A percentile compares a stretch with the other conserved stretches of the same genome.
Conservation (phyloP, 1,140 invertebrate genomes). For the Drosophila pruinosa region DNA sequence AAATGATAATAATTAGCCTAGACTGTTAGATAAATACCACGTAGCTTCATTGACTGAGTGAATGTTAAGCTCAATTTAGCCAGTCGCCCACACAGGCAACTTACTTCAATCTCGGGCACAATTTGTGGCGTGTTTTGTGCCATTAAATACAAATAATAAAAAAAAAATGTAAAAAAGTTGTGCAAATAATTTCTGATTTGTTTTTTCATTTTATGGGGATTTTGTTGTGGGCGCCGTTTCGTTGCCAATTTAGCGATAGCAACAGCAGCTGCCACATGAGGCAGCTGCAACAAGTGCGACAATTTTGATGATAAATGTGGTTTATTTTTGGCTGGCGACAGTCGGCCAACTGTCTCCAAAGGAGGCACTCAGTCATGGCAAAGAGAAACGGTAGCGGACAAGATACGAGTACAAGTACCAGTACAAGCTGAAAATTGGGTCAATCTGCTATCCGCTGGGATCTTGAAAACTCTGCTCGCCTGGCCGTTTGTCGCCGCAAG, state of each 20-base stretch:
- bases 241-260: conserved; percentile 38
- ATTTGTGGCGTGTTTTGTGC: background rate
- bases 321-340: conserved; percentile 35
- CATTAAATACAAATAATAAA: conserved; percentile 3
- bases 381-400: conserved; percentile 23
- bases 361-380: background rate
- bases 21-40: background rate
- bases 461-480: conserved; percentile 2
- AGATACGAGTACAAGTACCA: conserved; percentile 3
- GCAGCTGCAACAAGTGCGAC: conserved; percentile 49
- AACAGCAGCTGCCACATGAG: conserved; percentile 11
- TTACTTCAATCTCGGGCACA: background rate
- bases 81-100: background rate
- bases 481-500: conserved; percentile 8
- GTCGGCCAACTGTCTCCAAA: conserved; percentile 1
- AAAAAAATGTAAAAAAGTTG: background rate
- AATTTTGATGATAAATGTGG: conserved; percentile 34
- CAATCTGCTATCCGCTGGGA: conserved; percentile 25
- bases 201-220: background rate
- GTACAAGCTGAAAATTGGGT: conserved; percentile 20
- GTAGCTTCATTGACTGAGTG: background rate
- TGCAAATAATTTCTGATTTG: conserved; percentile 19
- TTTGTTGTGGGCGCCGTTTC: conserved; percentile 28
- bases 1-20: background rate
- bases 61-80: background rate